A percentile compares a stretch with the other conserved stretches of the same genome.
These are phyloP conservation scores for Morus bassanus DNA, from an alignment of 2,797 vertebrate species.

Conservation along the genomic window DNA sequence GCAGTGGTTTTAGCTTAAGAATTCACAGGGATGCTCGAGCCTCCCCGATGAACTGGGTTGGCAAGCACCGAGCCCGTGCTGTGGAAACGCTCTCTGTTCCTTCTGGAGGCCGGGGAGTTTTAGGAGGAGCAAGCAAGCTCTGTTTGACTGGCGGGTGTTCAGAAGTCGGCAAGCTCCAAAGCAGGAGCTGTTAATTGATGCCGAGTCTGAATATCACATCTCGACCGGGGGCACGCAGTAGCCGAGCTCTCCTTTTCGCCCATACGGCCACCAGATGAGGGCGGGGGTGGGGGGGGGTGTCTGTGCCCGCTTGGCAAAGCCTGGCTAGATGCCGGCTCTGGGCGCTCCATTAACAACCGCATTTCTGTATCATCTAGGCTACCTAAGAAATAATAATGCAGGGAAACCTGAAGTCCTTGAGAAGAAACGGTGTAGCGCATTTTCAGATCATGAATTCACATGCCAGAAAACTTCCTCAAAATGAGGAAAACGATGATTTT, in stretches of 20 bases:
- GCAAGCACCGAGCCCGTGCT: accelerated
- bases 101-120: background rate
- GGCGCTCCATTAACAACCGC: too few species aligned
- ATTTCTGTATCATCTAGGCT: background rate
- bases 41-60: accelerated
- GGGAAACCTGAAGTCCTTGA: background rate
- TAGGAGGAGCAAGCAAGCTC: background rate
- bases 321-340: background rate
- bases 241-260: background rate
- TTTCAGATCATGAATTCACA: background rate
- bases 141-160: background rate
- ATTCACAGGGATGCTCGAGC: background rate
- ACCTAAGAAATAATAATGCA: accelerated
- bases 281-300: background rate
- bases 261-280: accelerated
- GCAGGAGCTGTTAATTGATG: background rate
- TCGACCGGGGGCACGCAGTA: accelerated
- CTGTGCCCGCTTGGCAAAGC: background rate
- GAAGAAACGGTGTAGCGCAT: accelerated
- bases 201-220: background rate
- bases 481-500: accelerated
- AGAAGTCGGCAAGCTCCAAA: background rate
- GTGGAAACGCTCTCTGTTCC: background rate
- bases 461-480: background rate
- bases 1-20: background rate